Evolutionary conservation across 2,888 invertebrate species (phyloP).

Genomic region (Ditylenchus weischeri): DNA sequence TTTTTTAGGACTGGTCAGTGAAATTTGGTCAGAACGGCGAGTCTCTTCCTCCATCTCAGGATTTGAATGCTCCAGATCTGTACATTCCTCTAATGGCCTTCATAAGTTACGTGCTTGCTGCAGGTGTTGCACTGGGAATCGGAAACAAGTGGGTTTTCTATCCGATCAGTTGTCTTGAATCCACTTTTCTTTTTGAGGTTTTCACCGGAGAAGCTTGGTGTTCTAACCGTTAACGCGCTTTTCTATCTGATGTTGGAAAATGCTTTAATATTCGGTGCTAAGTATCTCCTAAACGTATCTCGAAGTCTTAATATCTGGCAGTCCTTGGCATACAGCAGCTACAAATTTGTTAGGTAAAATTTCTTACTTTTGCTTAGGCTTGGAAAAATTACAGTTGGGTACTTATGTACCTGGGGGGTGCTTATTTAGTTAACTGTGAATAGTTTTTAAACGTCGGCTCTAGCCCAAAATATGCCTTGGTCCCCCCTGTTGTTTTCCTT

Average conservation of each 20-base stretch:
- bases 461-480: no score
- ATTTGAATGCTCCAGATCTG: constrained; percentile 80
- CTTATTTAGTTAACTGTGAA: no score
- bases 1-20: constrained; percentile 84
- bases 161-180: neutral
- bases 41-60: constrained; percentile 82
- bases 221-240: constrained; percentile 85
- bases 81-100: constrained; percentile 71
- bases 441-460: no score
- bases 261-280: constrained; percentile 74
- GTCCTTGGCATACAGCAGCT: constrained; percentile 86
- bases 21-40: constrained; percentile 81
- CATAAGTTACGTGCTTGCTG: constrained; percentile 89
- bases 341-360: constrained; percentile 81
- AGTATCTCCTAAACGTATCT: constrained; percentile 79
- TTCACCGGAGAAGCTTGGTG: constrained; percentile 88
- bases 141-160: constrained; percentile 61
- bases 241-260: constrained; percentile 91
- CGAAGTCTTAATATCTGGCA: constrained; percentile 83
- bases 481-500: no score
- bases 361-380: constrained; percentile 6
- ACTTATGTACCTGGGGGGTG: no score
- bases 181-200: constrained; percentile 68
- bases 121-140: constrained; percentile 81
- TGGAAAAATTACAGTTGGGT: no score